Evolutionary conservation across 2,888 invertebrate genomes (phyloP), one percentile per base, ranked within the genome.

Genomic region (Flexamia atlantica): DNA sequence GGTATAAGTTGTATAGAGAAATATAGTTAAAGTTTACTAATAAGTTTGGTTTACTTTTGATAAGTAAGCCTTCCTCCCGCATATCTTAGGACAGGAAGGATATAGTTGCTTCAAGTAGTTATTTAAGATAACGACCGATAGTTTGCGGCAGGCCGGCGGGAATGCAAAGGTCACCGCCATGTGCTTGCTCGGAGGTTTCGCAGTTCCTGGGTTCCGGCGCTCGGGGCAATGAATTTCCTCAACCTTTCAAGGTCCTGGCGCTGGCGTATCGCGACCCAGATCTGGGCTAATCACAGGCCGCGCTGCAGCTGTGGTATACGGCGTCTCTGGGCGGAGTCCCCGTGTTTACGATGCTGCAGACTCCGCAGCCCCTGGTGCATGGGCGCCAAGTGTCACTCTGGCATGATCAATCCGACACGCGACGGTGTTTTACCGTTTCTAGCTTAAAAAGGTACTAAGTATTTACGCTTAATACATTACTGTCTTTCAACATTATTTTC

Each of bases 181-280:
- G 36, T 46, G 46, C 46, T 12, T 3, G 14, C 7, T 12, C 7
- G 46, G 46, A 57, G 23, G 3, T 57, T 57, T 57, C 57, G 57
- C 57, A 57, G 57, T 57, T 57, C 57, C 57, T 57, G 57, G 20
- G 23, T 46, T n/a, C 46, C 46, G 53, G 2, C 5, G 28, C 64
- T 12, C 28, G 64, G 64, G 28, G 64, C 64, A 14, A 64, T 12
- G 64, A 28, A 28, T 64, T 64, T 64, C 64, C 64, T 28, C 64
- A 64, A 64, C 64, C 64, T 64, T 30, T 30, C 64, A 64, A 64
- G 64, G 64, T 64, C 30, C 28, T 17, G 10, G 30, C 25, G 10
- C 17, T 17, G n/a, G n/a, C n/a, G n/a, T 64, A 64, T 64, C 64
- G 20, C 30, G 64, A 64, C 64, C 64, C n/a, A 64, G 10, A 64